Conservation (phyloP, 2,888 invertebrate species). For the Corythucha ciliata region DNA sequence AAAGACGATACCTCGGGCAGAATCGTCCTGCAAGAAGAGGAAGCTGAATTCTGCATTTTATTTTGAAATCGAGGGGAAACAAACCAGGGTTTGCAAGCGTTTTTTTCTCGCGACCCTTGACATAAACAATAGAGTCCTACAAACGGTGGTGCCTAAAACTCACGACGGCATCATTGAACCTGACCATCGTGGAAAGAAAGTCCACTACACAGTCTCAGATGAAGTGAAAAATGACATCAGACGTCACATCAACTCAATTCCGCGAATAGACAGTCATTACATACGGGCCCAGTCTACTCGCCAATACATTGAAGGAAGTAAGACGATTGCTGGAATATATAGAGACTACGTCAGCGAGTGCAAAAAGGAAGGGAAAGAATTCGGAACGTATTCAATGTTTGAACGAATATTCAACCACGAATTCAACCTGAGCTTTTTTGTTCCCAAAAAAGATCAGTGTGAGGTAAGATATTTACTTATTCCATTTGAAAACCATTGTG, state of each 20-base stretch:
- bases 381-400: background rate
- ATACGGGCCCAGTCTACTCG: background rate
- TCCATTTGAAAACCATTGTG: too few species aligned
- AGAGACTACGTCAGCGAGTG: constrained; percentile 2
- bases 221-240: background rate
- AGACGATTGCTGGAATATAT: constrained; percentile 8
- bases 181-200: constrained; percentile 3
- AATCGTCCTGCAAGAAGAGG: too few species aligned
- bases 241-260: constrained; percentile 14
- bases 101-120: background rate
- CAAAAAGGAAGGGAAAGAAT: background rate
- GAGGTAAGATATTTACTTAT: too few species aligned
- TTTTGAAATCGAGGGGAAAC: background rate
- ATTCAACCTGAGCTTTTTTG: constrained; percentile 8
- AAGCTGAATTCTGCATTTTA: constrained; percentile 5
- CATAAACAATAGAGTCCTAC: background rate
- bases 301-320: constrained; percentile 12
- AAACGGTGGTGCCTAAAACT: background rate
- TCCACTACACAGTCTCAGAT: constrained; percentile 2
- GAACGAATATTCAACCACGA: constrained; percentile 10
- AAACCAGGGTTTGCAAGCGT: background rate
- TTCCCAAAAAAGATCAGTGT: constrained; percentile 17
- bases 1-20: too few species aligned
- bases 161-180: background rate
- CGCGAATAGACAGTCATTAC: constrained; percentile 25